Evolutionary conservation across 2,888 invertebrate species (phyloP), one percentile per base, ranked within the genome.

Genomic region (Acronicta alni): DNA sequence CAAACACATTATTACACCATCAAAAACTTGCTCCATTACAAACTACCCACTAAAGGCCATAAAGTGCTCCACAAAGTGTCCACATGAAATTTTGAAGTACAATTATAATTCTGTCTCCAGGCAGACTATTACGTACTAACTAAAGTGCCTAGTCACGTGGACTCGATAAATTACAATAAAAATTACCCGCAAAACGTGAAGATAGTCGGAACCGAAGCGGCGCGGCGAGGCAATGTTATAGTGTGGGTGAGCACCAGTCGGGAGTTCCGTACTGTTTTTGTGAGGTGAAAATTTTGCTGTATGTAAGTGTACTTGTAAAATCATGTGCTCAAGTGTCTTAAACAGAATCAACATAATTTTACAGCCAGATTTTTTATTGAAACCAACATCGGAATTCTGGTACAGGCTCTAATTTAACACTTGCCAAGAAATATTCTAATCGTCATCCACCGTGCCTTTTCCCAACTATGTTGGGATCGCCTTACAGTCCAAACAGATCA

Each of bases 141-240:
- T 80, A 82, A 87, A 86, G 84, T 86, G 92, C 89, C 87, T 85
- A 87, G 92, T 93, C 93, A 93, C 93, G 93, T 82, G 83, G 83
- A 79, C 74, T 82, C 92, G 76, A 92, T 93, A 93, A 93, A 93
- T 93, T 91, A 92, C 85, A 86, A 90, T 89, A 90, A 91, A 91
- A 91, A 87, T 83, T 88, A 87, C 87, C 86, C 85, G 77, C 79
- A 71, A 81, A 85, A 82, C 82, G 79, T 81, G 84, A 79, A 83
- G 81, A 83, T 81, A 79, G 78, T 70, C 49, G 68, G 66, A 70
- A 65, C 72, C 67, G 67, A 74, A 64, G 59, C 37, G 58, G 58
- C 44, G 59, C 37, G 58, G 58, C 44, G 62, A 58, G 51, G 46
- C 47, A 39, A 49, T 55, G 44, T 32, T 14, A 1, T 3, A 30